Percentiles rank a stretch among this genome's conserved stretches.
These are phyloP conservation scores for Casuarius casuarius DNA, from an alignment of 2,113 vertebrate species.

Conservation along the genomic window DNA sequence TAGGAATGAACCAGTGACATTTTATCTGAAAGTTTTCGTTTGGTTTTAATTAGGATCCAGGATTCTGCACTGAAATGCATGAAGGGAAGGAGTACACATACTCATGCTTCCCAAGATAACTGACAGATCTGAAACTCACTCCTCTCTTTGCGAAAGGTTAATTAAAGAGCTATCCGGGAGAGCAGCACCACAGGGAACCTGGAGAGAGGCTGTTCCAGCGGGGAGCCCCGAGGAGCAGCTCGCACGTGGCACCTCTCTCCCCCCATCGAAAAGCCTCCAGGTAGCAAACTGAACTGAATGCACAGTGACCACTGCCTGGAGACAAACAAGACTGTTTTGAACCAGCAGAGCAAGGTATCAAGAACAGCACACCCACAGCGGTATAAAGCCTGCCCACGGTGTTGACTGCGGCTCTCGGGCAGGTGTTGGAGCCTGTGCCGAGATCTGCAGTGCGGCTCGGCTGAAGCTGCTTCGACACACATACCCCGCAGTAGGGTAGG, in stretches of 20 bases:
- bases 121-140: conserved; percentile 55
- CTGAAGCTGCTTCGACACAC: background rate
- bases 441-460: background rate
- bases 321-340: background rate
- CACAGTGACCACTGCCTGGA: accelerated
- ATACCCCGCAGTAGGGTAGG: background rate
- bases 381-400: accelerated
- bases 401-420: background rate
- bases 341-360: accelerated
- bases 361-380: background rate
- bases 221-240: background rate
- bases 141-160: conserved; percentile 55
- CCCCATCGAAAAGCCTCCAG: too few relatives aligned
- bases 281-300: background rate
- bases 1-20: conserved; percentile 66
- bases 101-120: conserved; percentile 48
- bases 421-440: background rate
- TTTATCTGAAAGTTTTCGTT: conserved; percentile 55
- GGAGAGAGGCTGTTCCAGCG: background rate
- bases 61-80: conserved; percentile 36
- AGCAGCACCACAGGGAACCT: background rate
- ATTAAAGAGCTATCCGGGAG: conserved; percentile 50
- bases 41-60: conserved; percentile 64
- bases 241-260: background rate
- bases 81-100: conserved; percentile 28